Percentiles rank a stretch among this genome's conserved stretches.
phyloP scores from a whole-genome alignment of 2,797 vertebrate species.

The Amazonetta brasiliensis region DNA sequence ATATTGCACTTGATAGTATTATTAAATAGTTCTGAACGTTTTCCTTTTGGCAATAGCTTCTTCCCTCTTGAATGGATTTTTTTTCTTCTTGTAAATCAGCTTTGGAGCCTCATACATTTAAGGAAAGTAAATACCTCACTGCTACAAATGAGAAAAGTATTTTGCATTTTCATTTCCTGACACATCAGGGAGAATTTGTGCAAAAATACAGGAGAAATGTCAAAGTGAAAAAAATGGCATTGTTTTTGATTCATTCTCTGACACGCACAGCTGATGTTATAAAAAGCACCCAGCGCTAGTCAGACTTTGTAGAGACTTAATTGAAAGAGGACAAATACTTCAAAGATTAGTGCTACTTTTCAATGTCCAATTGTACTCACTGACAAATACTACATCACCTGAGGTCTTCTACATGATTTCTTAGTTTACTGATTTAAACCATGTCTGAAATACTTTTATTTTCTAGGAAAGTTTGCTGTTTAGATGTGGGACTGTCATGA shows the following conservation, averaged over 20 bases:
- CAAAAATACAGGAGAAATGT: neutral
- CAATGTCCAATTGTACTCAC: neutral
- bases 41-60: neutral
- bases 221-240: neutral
- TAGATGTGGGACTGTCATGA: neutral
- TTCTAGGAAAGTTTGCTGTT: neutral
- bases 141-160: conserved; percentile 25
- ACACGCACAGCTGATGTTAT: neutral
- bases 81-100: conserved; percentile 33
- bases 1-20: conserved; percentile 40
- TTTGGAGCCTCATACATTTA: conserved; percentile 19
- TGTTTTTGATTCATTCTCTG: neutral
- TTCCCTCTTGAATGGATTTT: conserved; percentile 18
- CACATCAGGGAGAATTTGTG: conserved; percentile 11
- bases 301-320: neutral
- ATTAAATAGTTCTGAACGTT: conserved; percentile 22
- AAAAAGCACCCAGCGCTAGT: neutral
- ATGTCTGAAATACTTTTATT: neutral
- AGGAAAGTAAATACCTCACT: conserved; percentile 27
- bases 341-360: neutral
- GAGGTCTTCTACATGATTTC: neutral
- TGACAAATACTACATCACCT: neutral
- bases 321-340: neutral
- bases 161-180: conserved; percentile 50
- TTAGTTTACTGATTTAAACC: neutral